Evolutionary conservation across 2,797 vertebrate species (phyloP).

Genomic region (Falco berigora): DNA sequence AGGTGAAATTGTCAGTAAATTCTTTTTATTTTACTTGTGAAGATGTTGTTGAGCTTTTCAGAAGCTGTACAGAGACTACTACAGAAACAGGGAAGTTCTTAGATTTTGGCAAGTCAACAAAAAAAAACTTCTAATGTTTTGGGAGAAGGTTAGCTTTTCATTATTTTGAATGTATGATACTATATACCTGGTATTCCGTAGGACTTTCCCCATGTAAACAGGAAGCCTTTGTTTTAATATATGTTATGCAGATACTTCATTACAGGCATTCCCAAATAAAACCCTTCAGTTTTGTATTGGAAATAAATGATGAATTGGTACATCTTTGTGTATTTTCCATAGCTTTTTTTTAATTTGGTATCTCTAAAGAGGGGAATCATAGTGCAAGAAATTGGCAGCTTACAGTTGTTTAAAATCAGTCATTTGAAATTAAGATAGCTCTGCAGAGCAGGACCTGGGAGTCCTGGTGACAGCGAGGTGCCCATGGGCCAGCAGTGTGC

Average conservation of each 20-base stretch:
- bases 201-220: background rate
- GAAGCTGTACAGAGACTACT: background rate
- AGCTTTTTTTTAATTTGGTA: background rate
- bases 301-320: background rate
- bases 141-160: background rate
- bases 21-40: background rate
- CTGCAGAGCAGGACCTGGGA: too few species aligned
- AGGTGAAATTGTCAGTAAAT: background rate
- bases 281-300: background rate
- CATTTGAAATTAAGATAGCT: background rate
- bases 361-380: background rate
- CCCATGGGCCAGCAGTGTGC: too few species aligned
- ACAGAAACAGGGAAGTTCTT: background rate
- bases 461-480: too few species aligned
- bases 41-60: background rate
- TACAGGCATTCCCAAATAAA: background rate
- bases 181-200: background rate
- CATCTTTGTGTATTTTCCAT: background rate
- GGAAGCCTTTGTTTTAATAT: background rate
- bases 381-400: background rate
- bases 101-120: background rate
- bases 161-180: background rate
- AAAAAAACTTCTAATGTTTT: background rate
- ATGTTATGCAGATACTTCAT: background rate
- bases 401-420: background rate